Evolutionary conservation across 2,113 vertebrate species (phyloP).

Genomic region (Acanthisitta chloris): DNA sequence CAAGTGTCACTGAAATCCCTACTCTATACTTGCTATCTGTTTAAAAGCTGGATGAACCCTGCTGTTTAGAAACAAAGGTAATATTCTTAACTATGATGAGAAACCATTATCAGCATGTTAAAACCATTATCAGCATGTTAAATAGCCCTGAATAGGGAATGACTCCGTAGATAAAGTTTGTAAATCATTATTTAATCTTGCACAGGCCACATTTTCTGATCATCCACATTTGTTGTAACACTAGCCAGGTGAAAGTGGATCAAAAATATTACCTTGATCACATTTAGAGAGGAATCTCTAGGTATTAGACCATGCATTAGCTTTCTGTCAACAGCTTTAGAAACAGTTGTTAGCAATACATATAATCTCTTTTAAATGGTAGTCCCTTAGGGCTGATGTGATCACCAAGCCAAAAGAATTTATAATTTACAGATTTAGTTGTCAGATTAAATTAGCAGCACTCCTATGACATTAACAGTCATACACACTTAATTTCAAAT

Average conservation of each 20-base stretch:
- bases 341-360: slow-evolving; percentile 59
- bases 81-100: neutral
- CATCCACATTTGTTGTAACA: slow-evolving; percentile 8
- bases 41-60: neutral
- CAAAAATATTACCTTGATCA: slow-evolving; percentile 30
- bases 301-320: slow-evolving; percentile 29
- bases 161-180: neutral
- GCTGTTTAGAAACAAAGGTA: slow-evolving; percentile 34
- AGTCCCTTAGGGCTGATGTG: slow-evolving; percentile 66
- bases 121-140: neutral
- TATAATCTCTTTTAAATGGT: slow-evolving; percentile 66
- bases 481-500: slow-evolving; percentile 65
- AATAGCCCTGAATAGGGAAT: neutral
- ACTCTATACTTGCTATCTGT: neutral
- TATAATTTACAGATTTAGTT: slow-evolving; percentile 70
- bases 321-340: slow-evolving; percentile 60
- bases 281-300: slow-evolving; percentile 33
- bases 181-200: slow-evolving; percentile 35
- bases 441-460: slow-evolving; percentile 63
- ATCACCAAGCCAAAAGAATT: slow-evolving; percentile 61
- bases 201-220: slow-evolving; percentile 24
- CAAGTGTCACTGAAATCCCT: slow-evolving; percentile 10
- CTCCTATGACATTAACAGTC: slow-evolving; percentile 45
- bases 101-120: neutral
- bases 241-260: neutral